These are phyloP conservation scores for Glaucopsyche alexis DNA, from an alignment of 2,888 invertebrate genomes.

Conservation along the genomic window DNA sequence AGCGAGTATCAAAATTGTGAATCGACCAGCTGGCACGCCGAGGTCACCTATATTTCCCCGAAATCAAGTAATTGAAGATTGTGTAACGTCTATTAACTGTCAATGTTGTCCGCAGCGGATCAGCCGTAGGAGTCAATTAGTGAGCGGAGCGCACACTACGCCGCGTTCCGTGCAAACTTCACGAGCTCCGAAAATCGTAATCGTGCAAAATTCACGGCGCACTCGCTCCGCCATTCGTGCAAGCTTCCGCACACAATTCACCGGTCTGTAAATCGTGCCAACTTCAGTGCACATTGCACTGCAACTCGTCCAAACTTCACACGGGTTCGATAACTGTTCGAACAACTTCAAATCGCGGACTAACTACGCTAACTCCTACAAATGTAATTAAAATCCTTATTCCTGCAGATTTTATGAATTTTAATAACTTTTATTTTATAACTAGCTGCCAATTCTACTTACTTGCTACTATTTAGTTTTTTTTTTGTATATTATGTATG, in stretches of 20 bases:
- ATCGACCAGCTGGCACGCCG: neutral
- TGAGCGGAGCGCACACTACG: neutral
- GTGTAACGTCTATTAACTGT: slow-evolving; percentile 5
- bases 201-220: neutral
- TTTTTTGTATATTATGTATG: neutral
- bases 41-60: slow-evolving; percentile 4
- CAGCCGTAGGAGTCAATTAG: neutral
- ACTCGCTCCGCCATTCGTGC: neutral
- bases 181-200: neutral
- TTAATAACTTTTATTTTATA: neutral
- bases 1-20: neutral
- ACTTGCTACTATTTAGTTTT: neutral
- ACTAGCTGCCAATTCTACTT: neutral
- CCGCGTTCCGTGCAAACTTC: neutral
- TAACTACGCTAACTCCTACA: slow-evolving; percentile 1
- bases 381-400: neutral
- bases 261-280: neutral
- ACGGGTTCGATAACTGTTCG: slow-evolving; percentile 3
- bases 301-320: neutral
- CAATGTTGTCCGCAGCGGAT: neutral
- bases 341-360: neutral
- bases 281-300: neutral
- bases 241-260: neutral
- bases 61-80: neutral
- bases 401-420: slow-evolving; percentile 6